Base-by-base conservation (phyloP, 2,113 vertebrate species). In the Clinocottus analis region DNA sequence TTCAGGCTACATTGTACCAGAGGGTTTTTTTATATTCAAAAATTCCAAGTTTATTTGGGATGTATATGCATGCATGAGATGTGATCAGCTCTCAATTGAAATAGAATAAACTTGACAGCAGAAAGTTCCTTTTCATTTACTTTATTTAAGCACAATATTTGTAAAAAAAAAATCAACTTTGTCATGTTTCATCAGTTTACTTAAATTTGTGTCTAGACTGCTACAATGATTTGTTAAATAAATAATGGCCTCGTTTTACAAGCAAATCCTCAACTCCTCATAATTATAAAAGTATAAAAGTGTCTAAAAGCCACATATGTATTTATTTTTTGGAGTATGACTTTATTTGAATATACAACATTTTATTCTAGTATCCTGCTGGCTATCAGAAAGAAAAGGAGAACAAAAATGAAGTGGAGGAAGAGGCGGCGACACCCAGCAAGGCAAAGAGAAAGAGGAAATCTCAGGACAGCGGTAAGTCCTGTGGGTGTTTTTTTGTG, bases 351-450 rank as follows among this genome's bases (percentile, higher is more conserved):
- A 47, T 63, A 21, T 0, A 21, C 53, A 33, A 62, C 0, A 13
- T 79, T 5, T 82, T 68, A 25, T 69, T 88, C 2, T 53, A 99
- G 97, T 99, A 99, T 88, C 98, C 98, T 6, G 98, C 98, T 69
- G 98, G 98, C 16, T 99, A 99, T 86, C 91, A 99, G 80, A 96
- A 97, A 63, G 97, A 97, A 84, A 98, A 98, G n/a, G 97, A 98
- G 87, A 97, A 97, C 69, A 95, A 91, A 3, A 91, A 89, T 25
- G 93, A 93, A 77, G 86, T 83, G 16, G 92, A 93, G 51, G 91
- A 94, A 25, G 77, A 35, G 17, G 63, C 4, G 0, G 87, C 86
- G 1, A 94, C 95, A 4, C 95, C 96, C 0, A 95, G 66, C 76
- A 96, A 95, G 69, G 91, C 95, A 45, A 97, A 97, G 83, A 95